Base-by-base conservation (phyloP, 2,797 vertebrate genomes). In the Myotis pilosus region DNA sequence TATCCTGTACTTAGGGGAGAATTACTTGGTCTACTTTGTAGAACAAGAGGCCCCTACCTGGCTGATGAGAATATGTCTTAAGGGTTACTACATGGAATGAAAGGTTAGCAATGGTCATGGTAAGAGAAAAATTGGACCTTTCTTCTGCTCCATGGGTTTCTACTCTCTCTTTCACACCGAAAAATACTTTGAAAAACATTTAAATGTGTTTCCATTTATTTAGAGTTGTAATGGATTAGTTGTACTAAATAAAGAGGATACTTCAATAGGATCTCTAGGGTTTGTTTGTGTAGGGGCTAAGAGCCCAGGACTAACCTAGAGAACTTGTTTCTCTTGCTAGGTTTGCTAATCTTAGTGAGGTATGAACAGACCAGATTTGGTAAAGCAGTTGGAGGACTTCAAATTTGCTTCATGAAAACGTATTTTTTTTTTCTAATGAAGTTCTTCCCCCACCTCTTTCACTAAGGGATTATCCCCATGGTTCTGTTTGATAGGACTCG, bases 291-390 rank as follows among this genome's bases (percentile, higher is more conserved):
- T 49, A 72, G 51, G n/a, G 36, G 17, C 68, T 76, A 68, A 91
- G 28, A 89, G 55, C 36, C 76, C 80, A 12, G 66, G 75, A 76
- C 88, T 93, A 96, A 71, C 51, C 57, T 33, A 83, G 68, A 83
- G 23, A 94, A 95, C 71, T 82, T 86, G 92, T 96, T 96, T 96
- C 82, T 89, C 94, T 94, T 88, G 91, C 51, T 92, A 66, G 47
- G 23, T 91, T 94, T 93, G 87, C 72, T 94, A 41, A 83, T 93
- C 41, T 60, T 68, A 30, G 51, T 64, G 41, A 89, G 60, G 36
- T 72, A 80, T n/a, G 66, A 79, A 55, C 17, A 76, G n/a, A 68
- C 78, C 76, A 22, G 53, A 75, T 90, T 94, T 91, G 60, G 78
- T 33, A 86, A 95, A 86, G 85, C 81, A 64, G 28, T 75, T 87